A percentile compares a stretch with the other conserved stretches of the same genome.
These are phyloP conservation scores for Catostylus mosaicus DNA, from an alignment of 30 jellyfish, hydroid and myxozoan genomes.

Conservation along the genomic window DNA sequence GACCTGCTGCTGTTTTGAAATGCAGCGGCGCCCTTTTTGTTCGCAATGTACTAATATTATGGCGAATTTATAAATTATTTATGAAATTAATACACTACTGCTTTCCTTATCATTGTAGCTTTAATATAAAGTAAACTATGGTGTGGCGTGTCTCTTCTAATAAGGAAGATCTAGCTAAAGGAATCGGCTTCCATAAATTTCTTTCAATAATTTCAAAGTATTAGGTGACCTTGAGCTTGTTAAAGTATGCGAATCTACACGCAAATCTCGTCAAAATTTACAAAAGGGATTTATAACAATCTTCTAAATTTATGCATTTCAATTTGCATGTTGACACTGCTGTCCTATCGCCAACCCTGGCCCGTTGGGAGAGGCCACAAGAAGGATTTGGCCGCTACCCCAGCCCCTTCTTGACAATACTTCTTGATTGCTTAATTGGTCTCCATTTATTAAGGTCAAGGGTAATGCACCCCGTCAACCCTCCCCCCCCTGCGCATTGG, in stretches of 20 bases:
- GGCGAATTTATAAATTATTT: conserved; percentile 1
- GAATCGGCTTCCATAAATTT: not conserved
- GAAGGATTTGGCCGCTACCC: too few species aligned
- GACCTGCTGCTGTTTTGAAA: conserved; percentile 14
- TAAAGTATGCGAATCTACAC: not conserved
- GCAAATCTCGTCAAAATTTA: not conserved
- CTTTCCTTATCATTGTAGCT: not conserved
- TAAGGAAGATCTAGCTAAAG: conserved; percentile 5
- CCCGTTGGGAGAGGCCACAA: too few species aligned
- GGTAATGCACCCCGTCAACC: too few species aligned
- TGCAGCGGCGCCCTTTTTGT: conserved; percentile 17
- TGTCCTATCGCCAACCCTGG: too few species aligned
- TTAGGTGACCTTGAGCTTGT: not conserved
- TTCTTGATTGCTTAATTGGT: too few species aligned
- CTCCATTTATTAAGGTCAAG: too few species aligned
- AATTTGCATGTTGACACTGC: too few species aligned
- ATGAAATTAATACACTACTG: not conserved
- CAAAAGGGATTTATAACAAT: too few species aligned
- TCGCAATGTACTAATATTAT: not conserved
- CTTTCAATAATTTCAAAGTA: not conserved
- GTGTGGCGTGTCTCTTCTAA: not conserved
- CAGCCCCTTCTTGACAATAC: too few species aligned
- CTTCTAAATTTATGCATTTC: too few species aligned
- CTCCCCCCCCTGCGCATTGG: too few species aligned
- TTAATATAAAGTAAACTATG: not conserved